These are phyloP conservation scores for Plebejus melissa DNA, from an alignment of 2,888 invertebrate genomes.

Conservation along the genomic window DNA sequence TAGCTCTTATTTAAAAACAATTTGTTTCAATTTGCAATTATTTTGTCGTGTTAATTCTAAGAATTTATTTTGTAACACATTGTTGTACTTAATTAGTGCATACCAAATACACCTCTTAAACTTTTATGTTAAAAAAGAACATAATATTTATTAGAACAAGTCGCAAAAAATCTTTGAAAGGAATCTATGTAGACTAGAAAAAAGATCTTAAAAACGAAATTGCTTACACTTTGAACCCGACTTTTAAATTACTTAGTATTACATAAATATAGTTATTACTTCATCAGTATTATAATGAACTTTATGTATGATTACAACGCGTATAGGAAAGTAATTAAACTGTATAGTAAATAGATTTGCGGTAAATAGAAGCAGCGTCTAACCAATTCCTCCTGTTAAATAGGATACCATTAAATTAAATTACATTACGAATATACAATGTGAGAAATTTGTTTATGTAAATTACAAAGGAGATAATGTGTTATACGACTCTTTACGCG, in stretches of 20 bases:
- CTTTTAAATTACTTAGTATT: constrained; percentile 5
- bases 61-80: no score
- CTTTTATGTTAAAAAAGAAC: no score
- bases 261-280: constrained; percentile 10
- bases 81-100: no score
- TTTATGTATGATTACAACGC: background rate
- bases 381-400: constrained; percentile 26
- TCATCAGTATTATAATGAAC: background rate
- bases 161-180: no score
- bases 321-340: constrained; percentile 18
- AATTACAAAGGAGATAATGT: constrained; percentile 23
- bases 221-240: background rate
- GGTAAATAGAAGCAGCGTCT: constrained; percentile 1
- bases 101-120: no score
- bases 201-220: background rate
- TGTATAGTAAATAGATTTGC: constrained; percentile 24
- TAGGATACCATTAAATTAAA: constrained; percentile 23
- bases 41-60: no score
- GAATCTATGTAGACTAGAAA: background rate
- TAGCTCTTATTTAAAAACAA: background rate
- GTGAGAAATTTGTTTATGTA: constrained; percentile 17
- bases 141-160: no score
- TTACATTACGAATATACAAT: constrained; percentile 23
- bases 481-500: constrained; percentile 29
- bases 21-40: no score